Base-by-base conservation (phyloP, 2,113 vertebrate genomes). In the Hoplias malabaricus region DNA sequence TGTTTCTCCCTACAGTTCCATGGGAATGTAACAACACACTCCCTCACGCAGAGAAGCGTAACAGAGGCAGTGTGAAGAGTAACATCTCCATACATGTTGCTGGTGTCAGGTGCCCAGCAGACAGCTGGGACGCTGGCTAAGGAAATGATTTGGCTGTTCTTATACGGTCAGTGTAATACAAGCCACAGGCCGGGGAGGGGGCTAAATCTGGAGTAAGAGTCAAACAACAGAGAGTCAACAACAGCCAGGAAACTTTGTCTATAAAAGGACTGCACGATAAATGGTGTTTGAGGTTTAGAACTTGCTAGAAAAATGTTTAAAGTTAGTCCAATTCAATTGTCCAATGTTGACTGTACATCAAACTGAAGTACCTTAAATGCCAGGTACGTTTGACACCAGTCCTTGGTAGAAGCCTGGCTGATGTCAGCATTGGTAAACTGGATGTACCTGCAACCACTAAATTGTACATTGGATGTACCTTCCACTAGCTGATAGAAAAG, bases 91-190 rank as follows among this genome's bases (percentile, higher is more conserved):
- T 34, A 66, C 75, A 72, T 76, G 73, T 77, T 75, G 59, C 33
- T 63, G 48, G 69, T 73, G 77, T 79, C 73, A 61, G 50, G 68
- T 74, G 61, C 43, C 61, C 69, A 42, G 72, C 31, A 53, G 73
- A 77, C 62, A 72, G 40, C 72, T 67, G 59, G 36, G 61, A 46
- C 31, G 40, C 71, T 59, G 75, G 72, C 70, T 62, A 63, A 43
- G 74, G 63, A 46, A 73, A 62, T 50, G 1, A 68, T 76, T 67
- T 67, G 69, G 29, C 69, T 83, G 80, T 80, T 86, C 82, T 83
- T 83, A 78, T 82, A 83, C 43, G 79, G 84, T 78, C 79, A 72
- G 48, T 69, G 89, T 84, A 88, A 91, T 85, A 38, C 0, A 83
- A 90, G 75, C 71, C 69, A 10, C 54, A 34, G 7, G 67, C 53